These are phyloP conservation scores for Autographa gamma DNA, from an alignment of 2,888 invertebrate species.

Conservation along the genomic window DNA sequence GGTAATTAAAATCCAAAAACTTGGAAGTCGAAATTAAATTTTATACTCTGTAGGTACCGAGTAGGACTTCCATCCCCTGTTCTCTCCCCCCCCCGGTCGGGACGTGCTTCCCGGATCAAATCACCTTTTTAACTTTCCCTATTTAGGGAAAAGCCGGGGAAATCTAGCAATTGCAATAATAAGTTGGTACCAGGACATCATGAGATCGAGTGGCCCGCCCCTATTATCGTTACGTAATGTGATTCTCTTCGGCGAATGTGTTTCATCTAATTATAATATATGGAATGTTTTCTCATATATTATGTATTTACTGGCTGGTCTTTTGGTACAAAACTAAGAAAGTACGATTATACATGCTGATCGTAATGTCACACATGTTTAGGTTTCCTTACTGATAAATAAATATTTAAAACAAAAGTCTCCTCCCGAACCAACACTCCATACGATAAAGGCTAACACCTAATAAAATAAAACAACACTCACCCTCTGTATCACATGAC, in stretches of 20 bases:
- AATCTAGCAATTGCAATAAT: conserved; percentile 87
- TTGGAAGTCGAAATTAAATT: conserved; percentile 86
- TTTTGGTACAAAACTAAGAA: neutral
- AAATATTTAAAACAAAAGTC: neutral
- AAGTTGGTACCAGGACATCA: conserved; percentile 76
- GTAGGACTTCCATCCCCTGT: conserved; percentile 50
- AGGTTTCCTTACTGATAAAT: neutral
- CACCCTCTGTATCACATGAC: conserved; percentile 60
- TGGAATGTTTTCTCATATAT: conserved; percentile 20
- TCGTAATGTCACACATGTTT: neutral
- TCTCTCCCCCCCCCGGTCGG: conserved; percentile 58
- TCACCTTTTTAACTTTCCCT: conserved; percentile 89
- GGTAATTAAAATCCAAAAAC: conserved; percentile 89
- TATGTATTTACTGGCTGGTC: conserved; percentile 11
- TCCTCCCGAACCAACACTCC: conserved; percentile 33
- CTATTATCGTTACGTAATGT: conserved; percentile 75
- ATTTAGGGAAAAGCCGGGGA: conserved; percentile 84
- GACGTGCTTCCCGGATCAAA: conserved; percentile 85
- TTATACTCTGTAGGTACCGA: conserved; percentile 70
- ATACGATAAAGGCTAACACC: conserved; percentile 48
- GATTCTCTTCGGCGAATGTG: conserved; percentile 61
- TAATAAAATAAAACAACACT: conserved; percentile 60
- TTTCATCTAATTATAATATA: conserved; percentile 66
- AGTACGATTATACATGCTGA: neutral
- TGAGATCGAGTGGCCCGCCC: conserved; percentile 74